Conservation (phyloP, 1,140 invertebrate genomes). For the Nautilus pompilius region DNA sequence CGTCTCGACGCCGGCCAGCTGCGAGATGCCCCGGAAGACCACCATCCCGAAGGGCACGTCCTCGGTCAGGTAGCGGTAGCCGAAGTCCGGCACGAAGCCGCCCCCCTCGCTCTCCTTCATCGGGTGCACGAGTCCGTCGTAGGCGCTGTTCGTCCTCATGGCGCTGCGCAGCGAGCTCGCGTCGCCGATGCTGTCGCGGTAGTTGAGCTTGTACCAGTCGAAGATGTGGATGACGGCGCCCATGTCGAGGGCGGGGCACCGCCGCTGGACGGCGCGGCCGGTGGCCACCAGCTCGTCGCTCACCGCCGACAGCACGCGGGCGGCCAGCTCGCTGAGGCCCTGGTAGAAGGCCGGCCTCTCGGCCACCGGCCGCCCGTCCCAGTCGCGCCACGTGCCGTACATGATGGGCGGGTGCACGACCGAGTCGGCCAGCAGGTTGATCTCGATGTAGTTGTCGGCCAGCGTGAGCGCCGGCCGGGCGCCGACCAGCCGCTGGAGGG, state of each 20-base stretch:
- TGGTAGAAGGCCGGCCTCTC: slow-evolving; percentile 37
- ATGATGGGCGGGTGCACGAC: slow-evolving; percentile 36
- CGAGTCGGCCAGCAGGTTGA: slow-evolving; percentile 27
- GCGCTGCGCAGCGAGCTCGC: slow-evolving; percentile 16
- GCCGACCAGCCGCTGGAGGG: slow-evolving; percentile 14
- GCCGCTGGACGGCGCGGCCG: slow-evolving; percentile 21
- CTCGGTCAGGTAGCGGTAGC: slow-evolving; percentile 25
- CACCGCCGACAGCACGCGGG: slow-evolving; percentile 18
- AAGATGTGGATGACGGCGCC: slow-evolving; percentile 30
- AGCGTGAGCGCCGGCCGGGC: slow-evolving; percentile 8
- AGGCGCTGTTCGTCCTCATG: slow-evolving; percentile 34
- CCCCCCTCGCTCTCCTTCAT: slow-evolving; percentile 26
- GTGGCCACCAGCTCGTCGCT: slow-evolving; percentile 33
- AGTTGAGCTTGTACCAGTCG: slow-evolving; percentile 28
- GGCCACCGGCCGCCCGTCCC: slow-evolving; percentile 36
- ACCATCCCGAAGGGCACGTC: slow-evolving; percentile 39
- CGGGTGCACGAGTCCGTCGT: slow-evolving; percentile 28
- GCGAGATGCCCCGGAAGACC: slow-evolving; percentile 33
- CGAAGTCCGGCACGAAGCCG: slow-evolving; percentile 33
- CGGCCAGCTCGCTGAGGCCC: slow-evolving; percentile 25
- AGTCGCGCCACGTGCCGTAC: slow-evolving; percentile 37
- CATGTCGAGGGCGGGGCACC: slow-evolving; percentile 22
- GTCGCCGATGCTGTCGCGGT: slow-evolving; percentile 30
- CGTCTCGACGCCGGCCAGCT: slow-evolving; percentile 21
- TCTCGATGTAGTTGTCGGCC: slow-evolving; percentile 22